Evolutionary conservation across 1,140 invertebrate genomes (phyloP).

Genomic region (Riptortus pedestris): DNA sequence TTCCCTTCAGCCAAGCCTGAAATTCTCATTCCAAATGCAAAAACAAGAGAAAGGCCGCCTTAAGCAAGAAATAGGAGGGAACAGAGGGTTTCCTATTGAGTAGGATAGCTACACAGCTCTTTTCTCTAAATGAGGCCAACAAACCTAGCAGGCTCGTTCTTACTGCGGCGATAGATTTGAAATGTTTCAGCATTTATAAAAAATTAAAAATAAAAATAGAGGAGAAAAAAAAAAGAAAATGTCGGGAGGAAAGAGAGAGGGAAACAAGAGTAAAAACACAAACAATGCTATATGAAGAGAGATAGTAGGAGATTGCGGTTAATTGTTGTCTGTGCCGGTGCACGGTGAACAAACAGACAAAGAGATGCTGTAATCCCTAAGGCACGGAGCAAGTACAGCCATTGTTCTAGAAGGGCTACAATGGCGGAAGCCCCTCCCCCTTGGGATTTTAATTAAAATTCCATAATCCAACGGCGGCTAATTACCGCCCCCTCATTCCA

Average conservation of each 20-base stretch:
- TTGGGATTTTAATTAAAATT: slow-evolving; percentile 7
- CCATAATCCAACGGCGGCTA: slow-evolving; percentile 5
- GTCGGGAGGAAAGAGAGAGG: too few relatives aligned
- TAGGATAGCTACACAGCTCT: too few relatives aligned
- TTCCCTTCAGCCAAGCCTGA: not conserved
- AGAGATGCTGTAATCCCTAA: not conserved
- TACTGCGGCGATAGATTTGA: slow-evolving; percentile 4
- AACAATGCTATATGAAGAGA: not conserved
- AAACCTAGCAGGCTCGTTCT: not conserved
- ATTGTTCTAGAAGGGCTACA: not conserved
- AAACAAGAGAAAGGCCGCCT: too few relatives aligned
- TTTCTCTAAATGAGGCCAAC: too few relatives aligned
- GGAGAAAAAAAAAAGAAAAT: too few relatives aligned
- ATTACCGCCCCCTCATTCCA: slow-evolving; percentile 1
- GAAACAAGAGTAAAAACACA: slow-evolving; percentile 1
- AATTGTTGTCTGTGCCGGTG: slow-evolving; percentile 4
- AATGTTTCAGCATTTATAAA: not conserved
- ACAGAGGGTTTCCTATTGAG: too few relatives aligned
- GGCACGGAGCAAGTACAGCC: not conserved
- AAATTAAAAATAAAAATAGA: too few relatives aligned
- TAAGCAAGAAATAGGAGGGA: too few relatives aligned
- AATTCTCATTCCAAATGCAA: too few relatives aligned
- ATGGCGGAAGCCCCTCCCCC: not conserved
- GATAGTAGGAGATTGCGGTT: slow-evolving; percentile 4
- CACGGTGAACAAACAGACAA: not conserved